Conservation (phyloP, 2,113 vertebrate species). For the Cairina moschata region DNA sequence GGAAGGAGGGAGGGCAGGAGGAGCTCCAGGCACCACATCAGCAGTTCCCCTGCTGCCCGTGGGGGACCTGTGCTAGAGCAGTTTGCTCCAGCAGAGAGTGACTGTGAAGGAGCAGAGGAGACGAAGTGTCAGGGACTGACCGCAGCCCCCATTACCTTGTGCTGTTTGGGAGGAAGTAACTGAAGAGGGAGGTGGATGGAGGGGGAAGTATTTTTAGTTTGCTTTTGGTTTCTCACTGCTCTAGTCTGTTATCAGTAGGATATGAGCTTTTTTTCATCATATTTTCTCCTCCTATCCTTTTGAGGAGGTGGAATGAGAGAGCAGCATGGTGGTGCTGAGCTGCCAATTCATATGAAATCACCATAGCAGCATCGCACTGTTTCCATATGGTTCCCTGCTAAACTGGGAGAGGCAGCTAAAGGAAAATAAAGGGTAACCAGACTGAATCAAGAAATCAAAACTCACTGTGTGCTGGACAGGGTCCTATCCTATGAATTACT, state of each 20-base stretch:
- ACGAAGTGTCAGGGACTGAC: neutral
- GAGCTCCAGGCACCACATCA: neutral
- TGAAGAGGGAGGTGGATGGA: no score
- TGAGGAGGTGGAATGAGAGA: neutral
- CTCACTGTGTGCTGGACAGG: neutral
- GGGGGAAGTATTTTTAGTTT: no score
- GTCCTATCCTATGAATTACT: rapidly evolving
- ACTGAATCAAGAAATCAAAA: neutral
- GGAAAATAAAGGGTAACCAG: neutral
- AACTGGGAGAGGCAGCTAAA: neutral
- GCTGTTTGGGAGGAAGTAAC: neutral
- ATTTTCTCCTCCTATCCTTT: neutral
- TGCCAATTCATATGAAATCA: neutral
- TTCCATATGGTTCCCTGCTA: neutral
- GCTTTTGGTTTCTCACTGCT: no score
- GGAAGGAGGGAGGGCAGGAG: neutral
- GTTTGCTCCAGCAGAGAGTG: no score
- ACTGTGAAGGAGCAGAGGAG: neutral
- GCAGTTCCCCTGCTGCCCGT: neutral
- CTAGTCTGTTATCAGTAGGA: no score
- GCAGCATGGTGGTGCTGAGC: neutral
- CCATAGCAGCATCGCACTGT: neutral
- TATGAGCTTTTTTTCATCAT: neutral
- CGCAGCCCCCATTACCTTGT: neutral
- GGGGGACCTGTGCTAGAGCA: no score